Evolutionary conservation across 35 echinoderm and acorn worm species (phyloP), one percentile per base, ranked within the genome.

Genomic region (Acanthaster planci): DNA sequence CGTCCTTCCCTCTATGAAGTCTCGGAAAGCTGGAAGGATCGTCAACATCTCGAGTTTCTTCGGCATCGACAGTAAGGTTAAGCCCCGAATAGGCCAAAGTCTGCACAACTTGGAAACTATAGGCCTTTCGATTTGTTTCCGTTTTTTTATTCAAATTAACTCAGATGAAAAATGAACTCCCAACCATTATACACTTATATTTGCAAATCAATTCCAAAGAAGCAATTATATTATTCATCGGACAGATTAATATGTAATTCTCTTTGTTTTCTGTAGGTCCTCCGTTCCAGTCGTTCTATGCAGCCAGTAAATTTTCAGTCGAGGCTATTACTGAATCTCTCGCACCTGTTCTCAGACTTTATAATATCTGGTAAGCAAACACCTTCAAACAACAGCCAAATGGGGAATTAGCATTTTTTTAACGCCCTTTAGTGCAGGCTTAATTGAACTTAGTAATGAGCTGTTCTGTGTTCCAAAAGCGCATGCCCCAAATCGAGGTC

Each of bases 1-100:
- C 44, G 87, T 83, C n/a, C 55, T 89, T 37, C 87, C 87, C 29
- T n/a, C 30, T 38, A 83, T 89, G 87, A 89, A 89, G 78, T 31
- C 39, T 1, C 55, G 58, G 30, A 52, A 59, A 23, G 38, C 79
- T 40, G 87, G 87, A 0, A 55, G 78, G 36, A 89, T 89, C 42
- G 56, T 89, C 42, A 82, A 89, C 55, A 89, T 83, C 18, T 44
- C 54, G 23, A 83, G 79, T 51, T 12, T 67, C 32, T 31, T 31
- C 44, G 79, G 79, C 12, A 35, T 89, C 35, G 59, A 47, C 18
- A 32, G 87, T 89, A 42, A 76, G 87, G 8, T 30, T 19, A 51
- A 12, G 47, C 14, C 15, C 14, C 38, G 4, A 67, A 67, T 0
- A 10, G 23, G 30, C 0, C 30, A 67, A 67, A 31, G 59, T 1